Conservation (phyloP, 1,140 invertebrate species). For the Aphelinus atriplicis region DNA sequence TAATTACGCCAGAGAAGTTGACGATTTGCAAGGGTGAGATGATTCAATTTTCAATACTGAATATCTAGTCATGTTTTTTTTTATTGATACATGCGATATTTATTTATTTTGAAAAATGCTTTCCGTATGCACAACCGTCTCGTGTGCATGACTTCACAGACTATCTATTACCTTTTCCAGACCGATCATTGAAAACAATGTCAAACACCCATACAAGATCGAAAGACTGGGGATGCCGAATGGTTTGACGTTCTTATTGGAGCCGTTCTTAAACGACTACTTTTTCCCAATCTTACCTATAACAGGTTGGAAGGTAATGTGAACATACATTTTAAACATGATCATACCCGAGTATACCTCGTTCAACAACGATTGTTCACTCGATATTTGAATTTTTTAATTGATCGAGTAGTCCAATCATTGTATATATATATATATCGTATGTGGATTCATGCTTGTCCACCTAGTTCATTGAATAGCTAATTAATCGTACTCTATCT, state of each 20-base stretch:
- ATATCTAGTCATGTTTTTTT: too few relatives aligned
- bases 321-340: background rate
- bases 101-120: too few relatives aligned
- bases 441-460: too few relatives aligned
- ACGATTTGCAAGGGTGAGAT: constrained; percentile 46
- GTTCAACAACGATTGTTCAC: background rate
- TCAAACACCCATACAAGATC: constrained; percentile 10
- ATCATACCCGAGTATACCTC: background rate
- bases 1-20: constrained; percentile 62
- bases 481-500: too few relatives aligned
- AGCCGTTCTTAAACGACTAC: constrained; percentile 66
- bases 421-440: too few relatives aligned
- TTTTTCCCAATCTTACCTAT: constrained; percentile 59
- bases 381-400: background rate
- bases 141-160: too few relatives aligned
- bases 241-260: constrained; percentile 63
- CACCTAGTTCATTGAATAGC: too few relatives aligned
- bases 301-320: constrained; percentile 52
- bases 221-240: constrained; percentile 45
- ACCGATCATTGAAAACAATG: background rate
- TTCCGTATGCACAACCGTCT: too few relatives aligned
- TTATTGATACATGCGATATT: too few relatives aligned
- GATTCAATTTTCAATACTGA: too few relatives aligned
- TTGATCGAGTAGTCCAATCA: too few relatives aligned
- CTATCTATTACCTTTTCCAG: background rate